Base-by-base conservation (phyloP, 2,888 invertebrate genomes). In the Harmothoe impar region DNA sequence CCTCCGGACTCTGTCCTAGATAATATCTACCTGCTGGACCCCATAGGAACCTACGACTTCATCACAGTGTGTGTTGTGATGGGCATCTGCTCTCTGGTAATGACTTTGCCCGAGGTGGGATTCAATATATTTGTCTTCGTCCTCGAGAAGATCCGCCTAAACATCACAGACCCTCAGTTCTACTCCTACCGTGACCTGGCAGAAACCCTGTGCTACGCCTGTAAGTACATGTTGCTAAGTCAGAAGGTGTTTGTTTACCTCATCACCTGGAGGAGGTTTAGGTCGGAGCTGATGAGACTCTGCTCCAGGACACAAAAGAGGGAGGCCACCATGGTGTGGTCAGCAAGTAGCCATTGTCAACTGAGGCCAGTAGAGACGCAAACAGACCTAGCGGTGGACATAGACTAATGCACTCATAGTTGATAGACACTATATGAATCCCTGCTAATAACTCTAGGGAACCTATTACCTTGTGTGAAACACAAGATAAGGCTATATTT, bases 171-270 rank as follows among this genome's bases (percentile, higher is more conserved):
- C 43, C 31, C 54, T 5, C 20, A 84, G 43, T 84, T 91, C 23
- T 35, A 90, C 31, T 78, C 90, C 29, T 29, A 90, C 54, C 25
- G 89, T n/a, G 35, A 62, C 17, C 91, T 94, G 10, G 89, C 92
- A 10, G 88, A 89, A 5, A 91, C 92, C 12, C 78, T 94, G 15
- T 72, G 92, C n/a, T 89, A 91, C 35, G 89, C 92, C 17, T 72
- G 92, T 29, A 56, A 23, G 84, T 91, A n/a, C 94, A 93, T 90
- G 33, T 92, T 51, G 93, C 93, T 91, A 91, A 93, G 94, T 91
- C 91, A 91, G 77, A 95, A 94, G 91, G 92, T 94, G 72, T 92
- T 93, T 91, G 91, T 94, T 25, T 94, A 90, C n/a, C 68, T 89
- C n/a, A 29, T 77, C 23, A 33, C 56, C 17, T 90, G 90, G 90